A percentile compares a stretch with the other conserved stretches of the same genome.
Conservation (phyloP, 1,140 invertebrate genomes). For the Glomeris maerens region DNA sequence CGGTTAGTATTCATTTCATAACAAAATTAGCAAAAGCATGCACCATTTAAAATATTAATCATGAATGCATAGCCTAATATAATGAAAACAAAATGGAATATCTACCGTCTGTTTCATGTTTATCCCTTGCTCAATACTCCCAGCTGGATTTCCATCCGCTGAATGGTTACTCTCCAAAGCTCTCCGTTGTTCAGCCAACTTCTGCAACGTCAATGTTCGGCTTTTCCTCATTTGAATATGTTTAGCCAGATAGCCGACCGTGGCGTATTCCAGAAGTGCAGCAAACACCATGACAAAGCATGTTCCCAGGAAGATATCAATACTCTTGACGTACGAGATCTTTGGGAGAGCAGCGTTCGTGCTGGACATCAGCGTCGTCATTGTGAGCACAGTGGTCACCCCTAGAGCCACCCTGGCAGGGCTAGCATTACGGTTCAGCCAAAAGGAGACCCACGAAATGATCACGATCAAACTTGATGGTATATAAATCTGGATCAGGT, state of each 20-base stretch:
- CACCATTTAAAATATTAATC: too few relatives aligned
- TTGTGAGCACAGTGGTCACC: conserved; percentile 91
- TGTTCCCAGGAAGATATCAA: conserved; percentile 93
- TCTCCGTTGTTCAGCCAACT: conserved; percentile 79
- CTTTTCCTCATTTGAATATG: conserved; percentile 88
- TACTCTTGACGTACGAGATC: conserved; percentile 96
- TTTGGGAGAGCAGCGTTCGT: conserved; percentile 95
- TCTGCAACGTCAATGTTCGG: conserved; percentile 67
- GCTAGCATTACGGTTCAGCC: conserved; percentile 86
- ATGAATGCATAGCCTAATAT: too few relatives aligned
- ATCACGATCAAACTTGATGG: conserved; percentile 96
- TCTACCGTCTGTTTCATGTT: conserved; percentile 4
- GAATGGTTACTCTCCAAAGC: conserved; percentile 14
- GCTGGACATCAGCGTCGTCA: conserved; percentile 97
- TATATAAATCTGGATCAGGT: conserved; percentile 98
- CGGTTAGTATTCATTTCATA: too few relatives aligned
- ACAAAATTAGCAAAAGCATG: too few relatives aligned
- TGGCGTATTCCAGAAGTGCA: conserved; percentile 83
- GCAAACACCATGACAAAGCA: conserved; percentile 98
- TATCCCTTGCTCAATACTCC: conserved; percentile 1
- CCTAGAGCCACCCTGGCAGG: conserved; percentile 90
- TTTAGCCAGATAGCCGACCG: conserved; percentile 89
- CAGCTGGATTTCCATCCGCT: conserved; percentile 6
- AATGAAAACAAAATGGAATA: too few relatives aligned
- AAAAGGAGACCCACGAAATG: conserved; percentile 96